phyloP scores from a whole-genome alignment of 1,140 invertebrate species.

The Drosophila chauvacae region DNA sequence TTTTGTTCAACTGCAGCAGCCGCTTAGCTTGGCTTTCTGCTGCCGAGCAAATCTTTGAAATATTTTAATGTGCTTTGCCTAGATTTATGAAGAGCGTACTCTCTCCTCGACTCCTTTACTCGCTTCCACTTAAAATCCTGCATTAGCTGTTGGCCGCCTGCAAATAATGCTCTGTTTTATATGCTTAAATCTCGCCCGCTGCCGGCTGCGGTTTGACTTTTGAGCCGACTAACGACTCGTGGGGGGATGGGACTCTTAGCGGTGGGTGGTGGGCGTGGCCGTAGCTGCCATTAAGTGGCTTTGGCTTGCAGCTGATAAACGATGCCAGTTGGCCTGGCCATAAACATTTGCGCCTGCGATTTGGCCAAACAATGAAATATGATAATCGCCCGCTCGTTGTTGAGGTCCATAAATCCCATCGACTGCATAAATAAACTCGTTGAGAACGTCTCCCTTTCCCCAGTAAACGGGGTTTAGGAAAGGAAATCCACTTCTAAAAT shows the following conservation, averaged over 20 bases:
- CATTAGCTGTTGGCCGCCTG: constrained; percentile 49
- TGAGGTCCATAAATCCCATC: constrained; percentile 48
- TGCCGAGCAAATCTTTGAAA: constrained; percentile 56
- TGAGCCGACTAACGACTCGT: constrained; percentile 17
- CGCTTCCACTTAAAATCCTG: constrained; percentile 40
- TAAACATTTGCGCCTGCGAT: constrained; percentile 50
- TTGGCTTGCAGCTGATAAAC: constrained; percentile 62
- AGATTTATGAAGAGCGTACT: constrained; percentile 50
- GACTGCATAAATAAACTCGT: constrained; percentile 35
- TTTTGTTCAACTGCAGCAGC: constrained; percentile 53
- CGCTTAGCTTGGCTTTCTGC: constrained; percentile 31
- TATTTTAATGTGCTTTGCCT: constrained; percentile 60
- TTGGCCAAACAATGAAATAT: constrained; percentile 58
- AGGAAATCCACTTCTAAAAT: constrained; percentile 10
- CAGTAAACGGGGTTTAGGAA: constrained; percentile 15
- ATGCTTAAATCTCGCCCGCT: constrained; percentile 37
- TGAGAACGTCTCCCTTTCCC: constrained; percentile 9
- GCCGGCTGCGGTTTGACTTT: constrained; percentile 52
- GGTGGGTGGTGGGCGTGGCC: constrained; percentile 9
- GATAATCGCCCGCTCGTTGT: constrained; percentile 40
- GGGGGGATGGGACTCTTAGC: not conserved
- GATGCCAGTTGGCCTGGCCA: constrained; percentile 47
- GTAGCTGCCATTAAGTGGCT: constrained; percentile 52
- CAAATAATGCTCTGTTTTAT: constrained; percentile 61
- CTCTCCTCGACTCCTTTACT: not conserved